A percentile compares a stretch with the other conserved stretches of the same genome.
Evolutionary conservation across 2,113 vertebrate genomes (phyloP).

Genomic region (Lasiurus borealis): DNA sequence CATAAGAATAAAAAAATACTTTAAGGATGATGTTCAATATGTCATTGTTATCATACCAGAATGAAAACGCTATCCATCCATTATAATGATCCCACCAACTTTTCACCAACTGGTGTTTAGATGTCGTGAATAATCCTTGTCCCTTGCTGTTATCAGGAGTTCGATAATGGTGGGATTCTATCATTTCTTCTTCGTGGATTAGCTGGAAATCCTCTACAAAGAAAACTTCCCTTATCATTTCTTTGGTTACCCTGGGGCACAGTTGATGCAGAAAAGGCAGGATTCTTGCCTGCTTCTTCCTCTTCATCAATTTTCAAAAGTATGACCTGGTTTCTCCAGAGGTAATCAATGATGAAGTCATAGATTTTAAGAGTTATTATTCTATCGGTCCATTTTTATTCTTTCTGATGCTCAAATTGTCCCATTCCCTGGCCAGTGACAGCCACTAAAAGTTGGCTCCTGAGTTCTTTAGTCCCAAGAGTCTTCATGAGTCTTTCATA

Average conservation of each 20-base stretch:
- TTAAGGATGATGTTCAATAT: not conserved
- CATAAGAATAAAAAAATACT: not conserved
- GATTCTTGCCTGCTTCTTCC: not conserved
- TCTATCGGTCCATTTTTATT: not conserved
- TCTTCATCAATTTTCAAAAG: not conserved
- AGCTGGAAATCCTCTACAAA: not conserved
- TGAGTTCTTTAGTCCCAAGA: not conserved
- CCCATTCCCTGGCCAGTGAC: not conserved
- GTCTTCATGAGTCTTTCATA: not conserved
- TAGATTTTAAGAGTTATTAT: not conserved
- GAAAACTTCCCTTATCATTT: not conserved
- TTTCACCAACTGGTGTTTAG: not conserved
- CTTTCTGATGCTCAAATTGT: not conserved
- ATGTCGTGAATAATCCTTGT: not conserved
- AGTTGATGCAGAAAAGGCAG: not conserved
- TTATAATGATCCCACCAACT: not conserved
- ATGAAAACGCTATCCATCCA: not conserved
- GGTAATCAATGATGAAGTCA: not conserved
- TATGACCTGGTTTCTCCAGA: not conserved
- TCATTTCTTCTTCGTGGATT: not conserved
- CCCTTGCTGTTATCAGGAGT: not conserved
- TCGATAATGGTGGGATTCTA: not conserved
- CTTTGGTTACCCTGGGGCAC: not conserved
- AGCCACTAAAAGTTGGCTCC: not conserved
- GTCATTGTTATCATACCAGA: not conserved